These are phyloP conservation scores for Euspilapteryx auroguttella DNA, from an alignment of 2,888 invertebrate genomes.

Conservation along the genomic window DNA sequence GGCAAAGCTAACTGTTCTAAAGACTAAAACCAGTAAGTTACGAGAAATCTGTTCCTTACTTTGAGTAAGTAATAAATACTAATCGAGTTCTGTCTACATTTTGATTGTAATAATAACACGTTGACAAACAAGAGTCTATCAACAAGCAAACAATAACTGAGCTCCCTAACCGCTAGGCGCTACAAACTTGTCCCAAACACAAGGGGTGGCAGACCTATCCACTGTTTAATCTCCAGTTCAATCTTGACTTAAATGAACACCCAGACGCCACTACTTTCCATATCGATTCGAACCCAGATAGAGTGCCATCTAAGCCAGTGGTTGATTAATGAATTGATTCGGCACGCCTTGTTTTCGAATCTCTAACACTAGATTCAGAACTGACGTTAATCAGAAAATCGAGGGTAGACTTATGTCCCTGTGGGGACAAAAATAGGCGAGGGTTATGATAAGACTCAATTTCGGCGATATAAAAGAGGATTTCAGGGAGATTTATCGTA, in stretches of 20 bases:
- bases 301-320: constrained; percentile 34
- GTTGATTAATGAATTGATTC: constrained; percentile 51
- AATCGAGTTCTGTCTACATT: no score
- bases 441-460: constrained; percentile 44
- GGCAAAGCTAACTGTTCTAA: no score
- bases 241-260: constrained; percentile 56
- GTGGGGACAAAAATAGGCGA: neutral
- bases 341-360: constrained; percentile 20
- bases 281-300: constrained; percentile 26
- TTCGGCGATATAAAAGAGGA: constrained; percentile 23
- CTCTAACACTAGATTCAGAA: neutral
- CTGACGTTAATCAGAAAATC: no score
- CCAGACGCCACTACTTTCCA: constrained; percentile 23
- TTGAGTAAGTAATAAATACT: no score
- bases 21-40: no score
- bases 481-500: constrained; percentile 15
- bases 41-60: no score
- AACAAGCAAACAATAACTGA: no score
- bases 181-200: constrained; percentile 1
- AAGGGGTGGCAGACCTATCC: constrained; percentile 25
- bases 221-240: constrained; percentile 45
- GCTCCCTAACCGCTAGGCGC: neutral
- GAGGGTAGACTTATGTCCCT: no score
- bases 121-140: no score
- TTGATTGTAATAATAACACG: no score